phyloP scores from a whole-genome alignment of 1,140 invertebrate genomes.

The Chelonus insularis region DNA sequence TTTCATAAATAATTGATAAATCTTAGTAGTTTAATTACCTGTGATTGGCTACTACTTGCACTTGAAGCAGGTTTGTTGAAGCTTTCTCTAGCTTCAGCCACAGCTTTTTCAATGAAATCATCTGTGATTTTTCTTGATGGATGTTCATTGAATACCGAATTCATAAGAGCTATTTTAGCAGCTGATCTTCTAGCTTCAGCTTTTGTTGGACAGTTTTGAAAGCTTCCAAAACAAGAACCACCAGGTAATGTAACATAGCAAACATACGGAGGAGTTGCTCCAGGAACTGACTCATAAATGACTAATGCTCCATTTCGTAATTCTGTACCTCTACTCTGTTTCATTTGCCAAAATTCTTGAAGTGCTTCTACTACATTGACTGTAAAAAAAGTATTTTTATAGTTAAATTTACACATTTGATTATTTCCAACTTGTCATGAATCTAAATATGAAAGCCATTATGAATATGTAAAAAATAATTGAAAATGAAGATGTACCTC shows the following conservation, averaged over 20 bases:
- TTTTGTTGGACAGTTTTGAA: conserved; percentile 93
- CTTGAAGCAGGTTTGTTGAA: conserved; percentile 60
- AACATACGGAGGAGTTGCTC: conserved; percentile 86
- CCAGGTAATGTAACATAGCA: conserved; percentile 94
- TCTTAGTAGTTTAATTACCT: too few species aligned
- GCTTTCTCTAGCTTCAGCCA: conserved; percentile 78
- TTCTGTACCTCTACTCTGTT: conserved; percentile 83
- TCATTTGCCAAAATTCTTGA: conserved; percentile 98
- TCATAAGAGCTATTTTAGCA: conserved; percentile 95
- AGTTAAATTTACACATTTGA: conserved; percentile 12
- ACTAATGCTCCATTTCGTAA: conserved; percentile 88
- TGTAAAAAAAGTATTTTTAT: conserved; percentile 49
- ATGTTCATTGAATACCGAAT: conserved; percentile 96
- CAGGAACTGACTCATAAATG: conserved; percentile 92
- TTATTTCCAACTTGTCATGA: neutral
- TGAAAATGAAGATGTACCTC: conserved; percentile 63
- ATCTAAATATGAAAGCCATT: neutral
- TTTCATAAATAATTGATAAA: neutral
- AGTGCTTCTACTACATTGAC: conserved; percentile 94
- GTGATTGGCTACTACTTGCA: conserved; percentile 46
- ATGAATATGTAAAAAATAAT: conserved; percentile 6
- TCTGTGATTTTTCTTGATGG: conserved; percentile 90
- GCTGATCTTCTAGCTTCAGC: conserved; percentile 90
- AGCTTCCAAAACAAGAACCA: conserved; percentile 93
- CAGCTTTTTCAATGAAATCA: conserved; percentile 92